phyloP scores from a whole-genome alignment of 2,113 vertebrate genomes.

The Heptranchias perlo region DNA sequence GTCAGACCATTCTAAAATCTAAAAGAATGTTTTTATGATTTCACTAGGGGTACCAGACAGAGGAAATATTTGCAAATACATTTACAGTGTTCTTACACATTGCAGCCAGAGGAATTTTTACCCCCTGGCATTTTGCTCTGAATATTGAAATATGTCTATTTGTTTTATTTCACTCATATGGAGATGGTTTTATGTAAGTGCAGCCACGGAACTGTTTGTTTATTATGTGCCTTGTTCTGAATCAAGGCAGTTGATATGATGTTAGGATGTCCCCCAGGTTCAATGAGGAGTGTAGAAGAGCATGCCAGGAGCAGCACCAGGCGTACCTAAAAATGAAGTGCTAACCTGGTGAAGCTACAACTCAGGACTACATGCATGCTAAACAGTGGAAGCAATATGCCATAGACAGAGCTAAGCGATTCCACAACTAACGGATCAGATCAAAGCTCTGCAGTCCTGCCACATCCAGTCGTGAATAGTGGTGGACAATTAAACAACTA shows the following conservation, averaged over 20 bases:
- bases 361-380: too few relatives aligned
- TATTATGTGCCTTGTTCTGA: background rate
- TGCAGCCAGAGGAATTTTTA: background rate
- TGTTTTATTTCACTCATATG: background rate
- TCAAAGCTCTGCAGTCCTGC: too few relatives aligned
- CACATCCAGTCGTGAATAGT: too few relatives aligned
- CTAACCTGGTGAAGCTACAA: too few relatives aligned
- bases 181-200: background rate
- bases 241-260: background rate
- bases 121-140: background rate
- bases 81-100: background rate
- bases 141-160: background rate
- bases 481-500: too few relatives aligned
- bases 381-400: too few relatives aligned
- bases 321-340: too few relatives aligned
- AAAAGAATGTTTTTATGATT: conserved; percentile 19
- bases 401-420: too few relatives aligned
- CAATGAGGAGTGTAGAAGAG: too few relatives aligned
- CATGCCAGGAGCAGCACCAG: too few relatives aligned
- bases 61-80: background rate
- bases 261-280: too few relatives aligned
- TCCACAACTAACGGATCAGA: too few relatives aligned
- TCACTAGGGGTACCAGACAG: background rate
- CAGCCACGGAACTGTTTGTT: background rate
- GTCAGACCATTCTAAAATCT: background rate